These are phyloP conservation scores for Drosophila stalkeri DNA, from an alignment of 2,888 invertebrate genomes.

Conservation along the genomic window DNA sequence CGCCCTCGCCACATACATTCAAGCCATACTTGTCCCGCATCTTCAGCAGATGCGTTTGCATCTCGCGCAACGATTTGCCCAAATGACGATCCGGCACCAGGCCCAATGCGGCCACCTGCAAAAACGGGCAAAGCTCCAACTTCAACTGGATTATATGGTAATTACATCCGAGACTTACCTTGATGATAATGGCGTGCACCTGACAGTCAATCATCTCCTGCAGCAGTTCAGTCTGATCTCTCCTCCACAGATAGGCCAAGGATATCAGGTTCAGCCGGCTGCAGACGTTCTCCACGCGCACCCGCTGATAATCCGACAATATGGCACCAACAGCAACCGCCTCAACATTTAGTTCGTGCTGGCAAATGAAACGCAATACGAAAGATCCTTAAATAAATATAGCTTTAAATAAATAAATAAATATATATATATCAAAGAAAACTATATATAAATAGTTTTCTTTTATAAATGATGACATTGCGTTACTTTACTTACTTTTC, in stretches of 20 bases:
- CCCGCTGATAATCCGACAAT: slow-evolving; percentile 98
- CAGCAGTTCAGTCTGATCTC: slow-evolving; percentile 96
- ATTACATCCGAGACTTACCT: slow-evolving; percentile 87
- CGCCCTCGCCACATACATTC: slow-evolving; percentile 99
- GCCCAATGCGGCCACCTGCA: slow-evolving; percentile 92
- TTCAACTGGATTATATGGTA: neutral
- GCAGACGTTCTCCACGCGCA: slow-evolving; percentile 99
- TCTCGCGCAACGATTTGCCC: slow-evolving; percentile 93
- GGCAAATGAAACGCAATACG: neutral
- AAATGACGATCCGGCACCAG: slow-evolving; percentile 94
- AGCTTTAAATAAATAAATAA: neutral
- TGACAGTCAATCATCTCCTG: slow-evolving; percentile 98
- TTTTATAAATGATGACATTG: neutral
- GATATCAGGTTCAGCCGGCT: slow-evolving; percentile 94
- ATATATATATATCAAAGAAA: too few relatives aligned
- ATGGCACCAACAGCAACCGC: slow-evolving; percentile 99
- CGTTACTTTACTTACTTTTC: neutral
- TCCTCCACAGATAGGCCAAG: slow-evolving; percentile 97
- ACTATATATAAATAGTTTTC: neutral
- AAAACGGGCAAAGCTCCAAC: slow-evolving; percentile 26
- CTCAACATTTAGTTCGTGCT: slow-evolving; percentile 90
- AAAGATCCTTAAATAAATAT: slow-evolving; percentile 1
- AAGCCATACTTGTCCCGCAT: slow-evolving; percentile 97
- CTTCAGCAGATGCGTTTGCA: slow-evolving; percentile 94
- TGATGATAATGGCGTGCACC: slow-evolving; percentile 97